Evolutionary conservation across 2,797 vertebrate species (phyloP).

Genomic region (Microctenopoma lineatum): DNA sequence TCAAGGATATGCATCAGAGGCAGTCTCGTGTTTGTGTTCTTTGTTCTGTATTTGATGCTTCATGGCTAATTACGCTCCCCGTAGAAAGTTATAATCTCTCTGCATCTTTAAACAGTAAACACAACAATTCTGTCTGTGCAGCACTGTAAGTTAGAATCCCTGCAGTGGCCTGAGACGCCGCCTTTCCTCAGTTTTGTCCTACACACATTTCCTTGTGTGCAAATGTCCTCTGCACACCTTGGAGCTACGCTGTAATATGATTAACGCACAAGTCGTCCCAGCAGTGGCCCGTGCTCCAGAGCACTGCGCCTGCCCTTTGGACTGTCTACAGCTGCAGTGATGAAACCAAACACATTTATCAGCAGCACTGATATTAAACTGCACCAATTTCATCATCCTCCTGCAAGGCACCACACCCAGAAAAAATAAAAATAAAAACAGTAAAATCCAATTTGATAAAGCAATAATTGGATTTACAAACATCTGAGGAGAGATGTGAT

Average conservation of each 20-base stretch:
- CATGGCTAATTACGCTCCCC: conserved; percentile 69
- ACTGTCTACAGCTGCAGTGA: conserved; percentile 73
- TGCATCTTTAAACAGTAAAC: conserved; percentile 69
- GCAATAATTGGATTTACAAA: conserved; percentile 83
- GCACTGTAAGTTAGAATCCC: conserved; percentile 47
- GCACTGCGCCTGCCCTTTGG: conserved; percentile 74
- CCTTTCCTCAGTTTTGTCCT: conserved; percentile 69
- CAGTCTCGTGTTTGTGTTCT: conserved; percentile 60
- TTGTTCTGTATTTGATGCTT: conserved; percentile 67
- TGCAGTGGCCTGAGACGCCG: conserved; percentile 42
- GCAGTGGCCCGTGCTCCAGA: conserved; percentile 72
- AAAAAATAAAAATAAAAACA: conserved; percentile 80
- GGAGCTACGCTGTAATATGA: conserved; percentile 76
- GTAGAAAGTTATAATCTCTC: conserved; percentile 62
- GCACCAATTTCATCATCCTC: conserved; percentile 76
- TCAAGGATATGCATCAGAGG: conserved; percentile 69
- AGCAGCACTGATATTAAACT: conserved; percentile 78
- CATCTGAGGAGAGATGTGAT: conserved; percentile 81
- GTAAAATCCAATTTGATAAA: conserved; percentile 82
- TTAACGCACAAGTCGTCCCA: conserved; percentile 77
- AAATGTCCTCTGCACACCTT: conserved; percentile 81
- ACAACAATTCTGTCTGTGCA: conserved; percentile 42
- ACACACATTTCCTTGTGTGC: conserved; percentile 77
- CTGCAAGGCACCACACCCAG: conserved; percentile 60
- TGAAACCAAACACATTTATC: conserved; percentile 83